phyloP scores from a whole-genome alignment of 2,113 vertebrate species.

The Macquaria ambigua region DNA sequence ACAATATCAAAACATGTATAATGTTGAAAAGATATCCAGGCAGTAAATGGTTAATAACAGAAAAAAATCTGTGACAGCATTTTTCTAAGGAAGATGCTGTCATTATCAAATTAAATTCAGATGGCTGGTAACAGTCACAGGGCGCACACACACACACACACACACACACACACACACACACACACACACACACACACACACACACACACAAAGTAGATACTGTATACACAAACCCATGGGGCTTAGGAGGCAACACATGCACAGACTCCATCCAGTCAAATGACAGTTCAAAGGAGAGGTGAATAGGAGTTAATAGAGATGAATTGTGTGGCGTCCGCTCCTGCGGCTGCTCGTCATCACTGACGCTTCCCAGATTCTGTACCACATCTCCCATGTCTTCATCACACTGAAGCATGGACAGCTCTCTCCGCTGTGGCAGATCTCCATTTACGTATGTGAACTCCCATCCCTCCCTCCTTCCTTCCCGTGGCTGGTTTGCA shows the following conservation, averaged over 20 bases:
- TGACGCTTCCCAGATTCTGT: constrained; percentile 65
- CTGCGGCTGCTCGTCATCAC: constrained; percentile 63
- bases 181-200: constrained; percentile 29
- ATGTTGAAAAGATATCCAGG: too few species aligned
- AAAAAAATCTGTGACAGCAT: neutral
- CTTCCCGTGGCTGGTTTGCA: constrained; percentile 64
- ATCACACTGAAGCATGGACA: constrained; percentile 60
- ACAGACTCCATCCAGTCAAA: constrained; percentile 24
- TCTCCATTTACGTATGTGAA: constrained; percentile 42
- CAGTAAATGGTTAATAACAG: neutral
- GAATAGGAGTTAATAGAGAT: constrained; percentile 73
- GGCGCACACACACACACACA: constrained; percentile 17
- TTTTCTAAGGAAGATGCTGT: neutral
- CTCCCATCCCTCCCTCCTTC: constrained; percentile 15
- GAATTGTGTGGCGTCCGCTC: constrained; percentile 59
- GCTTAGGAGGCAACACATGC: neutral
- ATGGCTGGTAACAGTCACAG: constrained; percentile 27
- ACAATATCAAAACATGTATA: neutral
- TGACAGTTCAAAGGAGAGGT: constrained; percentile 75
- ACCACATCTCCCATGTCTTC: constrained; percentile 67
- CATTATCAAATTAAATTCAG: constrained; percentile 37
- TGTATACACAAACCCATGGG: constrained; percentile 22
- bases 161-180: constrained; percentile 25
- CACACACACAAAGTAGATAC: constrained; percentile 7
- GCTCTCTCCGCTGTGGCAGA: constrained; percentile 48